phyloP scores from a whole-genome alignment of 2,797 vertebrate genomes.

The Leptoclinus maculatus region DNA sequence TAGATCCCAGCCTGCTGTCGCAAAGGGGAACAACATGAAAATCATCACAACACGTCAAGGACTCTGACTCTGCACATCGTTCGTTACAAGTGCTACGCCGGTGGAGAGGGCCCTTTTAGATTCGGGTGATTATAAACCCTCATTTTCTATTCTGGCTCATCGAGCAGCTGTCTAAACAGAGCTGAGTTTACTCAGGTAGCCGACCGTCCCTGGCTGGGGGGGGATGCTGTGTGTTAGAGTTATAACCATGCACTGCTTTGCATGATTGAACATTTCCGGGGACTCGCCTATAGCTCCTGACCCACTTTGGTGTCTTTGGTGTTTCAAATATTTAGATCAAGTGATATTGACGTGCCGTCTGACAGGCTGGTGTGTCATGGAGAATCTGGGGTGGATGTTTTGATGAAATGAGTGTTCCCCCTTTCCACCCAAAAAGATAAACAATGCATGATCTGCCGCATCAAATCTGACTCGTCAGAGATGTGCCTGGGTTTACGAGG shows the following conservation, averaged over 20 bases:
- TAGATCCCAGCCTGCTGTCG: conserved; percentile 53
- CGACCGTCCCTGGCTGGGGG: conserved; percentile 54
- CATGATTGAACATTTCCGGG: conserved; percentile 65
- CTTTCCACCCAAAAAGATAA: conserved; percentile 37
- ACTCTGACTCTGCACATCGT: conserved; percentile 60
- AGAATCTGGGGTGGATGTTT: conserved; percentile 36
- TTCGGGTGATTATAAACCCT: conserved; percentile 69
- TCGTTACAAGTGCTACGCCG: conserved; percentile 56
- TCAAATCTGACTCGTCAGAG: conserved; percentile 24
- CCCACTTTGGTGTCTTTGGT: conserved; percentile 73
- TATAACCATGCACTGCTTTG: conserved; percentile 66
- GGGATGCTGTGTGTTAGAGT: conserved; percentile 56
- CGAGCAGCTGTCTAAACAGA: conserved; percentile 81
- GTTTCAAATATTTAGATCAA: conserved; percentile 75
- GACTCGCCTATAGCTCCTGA: conserved; percentile 57
- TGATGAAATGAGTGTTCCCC: conserved; percentile 20
- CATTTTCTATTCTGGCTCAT: conserved; percentile 77
- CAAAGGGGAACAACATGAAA: conserved; percentile 48
- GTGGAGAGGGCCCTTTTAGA: conserved; percentile 63
- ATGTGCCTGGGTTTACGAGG: conserved; percentile 10
- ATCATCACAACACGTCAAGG: conserved; percentile 65
- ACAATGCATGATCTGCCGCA: conserved; percentile 34
- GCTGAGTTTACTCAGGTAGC: conserved; percentile 76
- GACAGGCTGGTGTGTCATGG: conserved; percentile 50
- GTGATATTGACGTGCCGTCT: conserved; percentile 52